Evolutionary conservation across 2,113 vertebrate genomes (phyloP), one percentile per base, ranked within the genome.

Genomic region (Dissostichus mawsoni): DNA sequence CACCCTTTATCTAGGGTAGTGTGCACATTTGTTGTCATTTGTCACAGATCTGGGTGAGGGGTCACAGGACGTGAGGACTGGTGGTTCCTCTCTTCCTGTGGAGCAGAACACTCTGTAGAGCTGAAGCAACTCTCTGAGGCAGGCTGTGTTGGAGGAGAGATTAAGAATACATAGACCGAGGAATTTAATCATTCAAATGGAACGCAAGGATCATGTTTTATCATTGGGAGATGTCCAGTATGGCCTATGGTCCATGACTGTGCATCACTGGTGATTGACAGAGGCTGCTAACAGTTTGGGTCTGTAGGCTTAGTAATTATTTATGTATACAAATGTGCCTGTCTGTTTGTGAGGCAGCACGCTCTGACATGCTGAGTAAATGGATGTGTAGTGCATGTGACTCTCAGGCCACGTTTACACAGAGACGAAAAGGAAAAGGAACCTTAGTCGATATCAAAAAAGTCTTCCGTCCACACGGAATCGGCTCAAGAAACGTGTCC

Each of bases 251-350:
- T 13, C 56, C 23, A 58, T 20, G 25, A 14, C 13, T 14, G 56
- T 12, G 23, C 56, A 58, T 25, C 23, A 58, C 56, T 29, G 23
- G 13, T 25, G 80, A 72, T 18, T 65, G 68, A 52, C 47, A 56
- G 74, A 63, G 44, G 57, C 74, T 47, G 75, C 67, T 61, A 74
- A 51, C 71, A 74, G 75, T 41, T 25, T 45, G 61, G 55, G 7
- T 72, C 33, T 50, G 56, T 53, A 63, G 51, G 59, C 67, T 76
- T 33, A 79, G 78, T 76, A 90, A 90, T 90, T 82, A 92, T 92
- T 92, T 78, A 90, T 64, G 55, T 81, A 80, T 84, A 89, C 81
- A 90, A 90, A 92, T 85, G 81, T 77, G 83, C 59, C 68, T 57
- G 76, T 85, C 74, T 66, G 80, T 85, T 81, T 66, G 63, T 77